Evolutionary conservation across 2,888 invertebrate genomes (phyloP).

Genomic region (Sphaerophoria rueppellii): DNA sequence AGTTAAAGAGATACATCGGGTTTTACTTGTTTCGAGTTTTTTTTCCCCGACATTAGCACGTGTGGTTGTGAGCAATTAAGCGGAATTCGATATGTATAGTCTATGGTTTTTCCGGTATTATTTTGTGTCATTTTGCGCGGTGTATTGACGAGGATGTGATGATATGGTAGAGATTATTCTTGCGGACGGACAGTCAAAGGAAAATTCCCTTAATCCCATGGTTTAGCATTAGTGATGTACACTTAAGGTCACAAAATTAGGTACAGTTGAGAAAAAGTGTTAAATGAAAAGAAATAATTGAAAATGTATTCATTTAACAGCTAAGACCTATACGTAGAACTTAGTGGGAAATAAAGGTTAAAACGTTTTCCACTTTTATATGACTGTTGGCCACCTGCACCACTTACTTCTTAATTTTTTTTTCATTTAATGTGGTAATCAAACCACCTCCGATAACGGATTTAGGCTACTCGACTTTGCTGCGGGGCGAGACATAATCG

Average conservation of each 20-base stretch:
- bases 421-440: too few relatives aligned
- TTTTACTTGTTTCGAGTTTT: neutral
- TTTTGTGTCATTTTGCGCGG: slow-evolving; percentile 23
- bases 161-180: slow-evolving; percentile 45
- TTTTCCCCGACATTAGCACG: slow-evolving; percentile 33
- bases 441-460: too few relatives aligned
- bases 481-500: too few relatives aligned
- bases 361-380: too few relatives aligned
- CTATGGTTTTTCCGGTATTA: slow-evolving; percentile 33
- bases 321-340: too few relatives aligned
- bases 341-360: too few relatives aligned
- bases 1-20: slow-evolving; percentile 34
- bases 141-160: slow-evolving; percentile 29
- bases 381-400: too few relatives aligned
- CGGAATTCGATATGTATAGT: slow-evolving; percentile 52
- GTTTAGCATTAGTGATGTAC: neutral
- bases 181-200: slow-evolving; percentile 70
- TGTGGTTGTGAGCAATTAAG: slow-evolving; percentile 64
- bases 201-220: slow-evolving; percentile 42
- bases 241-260: neutral
- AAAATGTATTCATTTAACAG: too few relatives aligned
- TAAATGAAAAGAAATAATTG: neutral
- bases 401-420: too few relatives aligned
- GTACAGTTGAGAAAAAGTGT: neutral
- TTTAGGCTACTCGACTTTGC: too few relatives aligned